Evolutionary conservation across 1,140 invertebrate genomes (phyloP), one percentile per base, ranked within the genome.

Genomic region (Wasmannia auropunctata): DNA sequence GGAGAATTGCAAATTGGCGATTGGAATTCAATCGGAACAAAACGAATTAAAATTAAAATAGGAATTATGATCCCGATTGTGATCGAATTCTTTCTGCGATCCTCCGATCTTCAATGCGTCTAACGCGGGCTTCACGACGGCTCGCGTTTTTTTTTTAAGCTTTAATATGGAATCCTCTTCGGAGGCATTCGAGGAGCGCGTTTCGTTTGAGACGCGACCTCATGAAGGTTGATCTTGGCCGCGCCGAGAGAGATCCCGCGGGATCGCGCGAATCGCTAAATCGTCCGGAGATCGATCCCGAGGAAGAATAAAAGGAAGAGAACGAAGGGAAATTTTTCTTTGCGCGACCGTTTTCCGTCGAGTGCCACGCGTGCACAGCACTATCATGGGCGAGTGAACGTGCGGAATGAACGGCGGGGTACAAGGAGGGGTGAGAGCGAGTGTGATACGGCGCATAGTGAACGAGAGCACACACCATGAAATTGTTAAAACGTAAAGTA

Each of bases 401-500:
- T 54, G 34, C 34, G 62, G 28, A 56, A 34, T 80, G 31, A 80
- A 80, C 4, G 75, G 14, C 46, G 31, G n/a, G n/a, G 8, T 46
- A 65, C 31, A n/a, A 65, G 6, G 51, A 60, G 54, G 16, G 65
- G 31, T 25, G 76, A 80, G 8, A 63, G n/a, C 40, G 77, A 80
- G 51, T 69, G 46, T 80, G 77, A 62, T n/a, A n/a, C 60, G 43
- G 46, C 63, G 34, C 46, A 14, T 54, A 80, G 22, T 69, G 63
- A 69, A 69, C 46, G n/a, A 54, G 34, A 54, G 46, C 34, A 69
- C 62, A 43, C 63, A 56, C 77, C 62, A 56, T 80, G 46, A 80
- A 69, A 80, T 80, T 80, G 77, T 80, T 80, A 80, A 80, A 80
- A 69, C 62, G 49, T 80, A 37, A 80, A 80, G 31, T 80, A 80